phyloP scores from a whole-genome alignment of 2,888 invertebrate species.

The Rhogogaster chlorosoma region DNA sequence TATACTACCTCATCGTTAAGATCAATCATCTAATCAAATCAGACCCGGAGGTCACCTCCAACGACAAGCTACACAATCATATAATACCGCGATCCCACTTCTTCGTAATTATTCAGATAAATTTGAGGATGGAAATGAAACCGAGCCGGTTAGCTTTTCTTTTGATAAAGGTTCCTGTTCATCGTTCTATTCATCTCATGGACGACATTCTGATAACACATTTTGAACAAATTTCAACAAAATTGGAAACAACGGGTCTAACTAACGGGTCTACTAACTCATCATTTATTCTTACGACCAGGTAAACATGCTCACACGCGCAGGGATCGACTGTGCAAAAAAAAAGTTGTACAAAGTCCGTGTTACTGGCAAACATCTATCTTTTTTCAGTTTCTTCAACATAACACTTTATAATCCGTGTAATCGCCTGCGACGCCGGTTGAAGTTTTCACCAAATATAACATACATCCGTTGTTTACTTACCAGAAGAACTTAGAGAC shows the following conservation, averaged over 20 bases:
- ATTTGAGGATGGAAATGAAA: background rate
- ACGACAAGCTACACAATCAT: background rate
- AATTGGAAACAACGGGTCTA: background rate
- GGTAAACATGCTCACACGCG: background rate
- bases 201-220: background rate
- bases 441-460: background rate
- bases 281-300: background rate
- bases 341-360: background rate
- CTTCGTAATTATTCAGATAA: background rate
- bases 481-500: conserved; percentile 53
- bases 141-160: background rate
- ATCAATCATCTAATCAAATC: background rate
- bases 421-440: background rate
- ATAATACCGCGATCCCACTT: background rate
- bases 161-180: background rate
- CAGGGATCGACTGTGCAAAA: background rate
- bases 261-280: background rate
- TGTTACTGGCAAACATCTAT: background rate
- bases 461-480: conserved; percentile 30
- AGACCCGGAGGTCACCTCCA: conserved; percentile 3
- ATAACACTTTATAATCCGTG: background rate
- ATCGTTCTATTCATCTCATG: background rate
- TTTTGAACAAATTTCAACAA: background rate
- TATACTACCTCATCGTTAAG: background rate
- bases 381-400: background rate